Evolutionary conservation across 2,888 invertebrate genomes (phyloP).

Genomic region (Cephonodes hylas): DNA sequence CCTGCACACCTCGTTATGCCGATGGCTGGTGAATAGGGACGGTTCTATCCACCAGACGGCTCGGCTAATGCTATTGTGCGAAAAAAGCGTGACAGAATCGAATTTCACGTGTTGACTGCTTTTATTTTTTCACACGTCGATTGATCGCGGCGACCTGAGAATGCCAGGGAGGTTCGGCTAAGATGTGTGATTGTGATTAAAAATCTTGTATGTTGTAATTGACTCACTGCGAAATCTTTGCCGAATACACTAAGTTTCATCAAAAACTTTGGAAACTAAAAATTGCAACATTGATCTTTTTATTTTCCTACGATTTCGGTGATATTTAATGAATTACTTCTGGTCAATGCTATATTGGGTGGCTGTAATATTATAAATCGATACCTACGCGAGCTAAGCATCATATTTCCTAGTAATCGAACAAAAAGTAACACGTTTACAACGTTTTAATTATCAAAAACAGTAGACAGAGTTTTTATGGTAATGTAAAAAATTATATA

Average conservation of each 20-base stretch:
- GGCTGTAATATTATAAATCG: not conserved
- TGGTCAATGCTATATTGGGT: not conserved
- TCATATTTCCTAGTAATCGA: not conserved
- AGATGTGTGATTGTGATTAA: not conserved
- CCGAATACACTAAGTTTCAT: no score
- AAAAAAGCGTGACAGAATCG: conserved; percentile 61
- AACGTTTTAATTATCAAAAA: conserved; percentile 1
- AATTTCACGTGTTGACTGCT: conserved; percentile 44
- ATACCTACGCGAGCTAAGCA: no score
- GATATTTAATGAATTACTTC: no score
- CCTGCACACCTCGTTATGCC: conserved; percentile 51
- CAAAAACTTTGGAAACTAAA: no score
- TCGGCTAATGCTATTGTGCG: conserved; percentile 36
- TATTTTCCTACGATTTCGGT: no score
- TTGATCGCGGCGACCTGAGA: conserved; percentile 30
- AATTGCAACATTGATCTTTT: no score
- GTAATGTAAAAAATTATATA: not conserved
- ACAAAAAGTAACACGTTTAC: not conserved
- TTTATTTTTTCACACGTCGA: conserved; percentile 43
- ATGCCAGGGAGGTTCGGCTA: no score
- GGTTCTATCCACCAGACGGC: conserved; percentile 38
- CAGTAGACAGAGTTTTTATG: not conserved
- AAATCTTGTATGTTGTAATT: not conserved
- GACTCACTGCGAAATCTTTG: no score
- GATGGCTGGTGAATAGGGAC: conserved; percentile 38